Evolutionary conservation across 2,888 invertebrate species (phyloP), one percentile per base, ranked within the genome.

Genomic region (Netelia fuscicornis): DNA sequence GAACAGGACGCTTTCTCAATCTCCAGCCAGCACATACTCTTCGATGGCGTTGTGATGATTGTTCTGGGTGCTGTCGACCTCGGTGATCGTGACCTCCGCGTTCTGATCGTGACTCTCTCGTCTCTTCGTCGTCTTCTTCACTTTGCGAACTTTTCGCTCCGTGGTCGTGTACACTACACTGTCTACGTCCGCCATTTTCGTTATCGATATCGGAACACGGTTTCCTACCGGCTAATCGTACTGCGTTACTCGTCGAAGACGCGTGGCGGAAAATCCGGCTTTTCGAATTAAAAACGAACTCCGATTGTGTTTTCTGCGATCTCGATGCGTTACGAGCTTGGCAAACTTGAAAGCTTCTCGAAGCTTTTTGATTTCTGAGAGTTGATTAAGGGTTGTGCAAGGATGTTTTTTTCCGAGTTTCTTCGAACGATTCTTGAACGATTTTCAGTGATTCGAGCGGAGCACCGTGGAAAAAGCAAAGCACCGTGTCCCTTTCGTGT

Each of bases 101-200:
- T 94, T 94, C 92, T 96, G 96, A 93, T 96, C 96, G 94, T 96
- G 96, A 93, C 96, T 96, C 94, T 97, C 97, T 94, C 97, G 96
- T 94, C 97, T 96, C 91, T 97, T 96, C 93, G 97, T 96, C 90
- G 97, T 96, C 95, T 98, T 98, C 96, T 98, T 98, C 95, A 97
- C 97, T 95, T 98, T 98, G 94, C 97, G 97, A 94, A 97, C 96
- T 95, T 98, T 97, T 94, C 96, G 96, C 94, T 96, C 97, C 92
- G 97, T 97, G 93, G 97, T 96, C 93, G 97, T 97, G 94, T 96
- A 97, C 94, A 97, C 97, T 95, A 97, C 97, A 95, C 97, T 97
- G 94, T 98, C 98, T 92, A 98, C 98, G 96, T 98, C 98, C 94
- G 97, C 98, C 98, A 98, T 98, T 95, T 20, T 86, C 58, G 48